phyloP scores from a whole-genome alignment of 1,140 invertebrate species.

The Steinernema khuongi region DNA sequence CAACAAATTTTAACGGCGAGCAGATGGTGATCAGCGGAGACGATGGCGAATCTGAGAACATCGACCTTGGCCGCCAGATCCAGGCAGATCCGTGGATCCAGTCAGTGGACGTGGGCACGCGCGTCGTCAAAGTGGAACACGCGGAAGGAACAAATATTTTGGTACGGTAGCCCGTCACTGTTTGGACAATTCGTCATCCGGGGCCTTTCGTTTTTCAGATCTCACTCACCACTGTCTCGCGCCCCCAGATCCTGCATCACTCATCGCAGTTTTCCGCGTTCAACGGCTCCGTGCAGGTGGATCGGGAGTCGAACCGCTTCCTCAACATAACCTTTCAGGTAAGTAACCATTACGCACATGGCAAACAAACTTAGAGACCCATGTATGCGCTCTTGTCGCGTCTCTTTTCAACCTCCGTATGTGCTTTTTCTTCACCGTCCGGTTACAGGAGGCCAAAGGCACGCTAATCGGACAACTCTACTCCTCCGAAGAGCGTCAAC shows the following conservation, averaged over 20 bases:
- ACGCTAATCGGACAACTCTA: conserved; percentile 46
- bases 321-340: conserved; percentile 49
- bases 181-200: not conserved
- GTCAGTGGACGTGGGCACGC: conserved; percentile 31
- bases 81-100: conserved; percentile 46
- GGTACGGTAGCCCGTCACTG: conserved; percentile 29
- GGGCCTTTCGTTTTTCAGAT: conserved; percentile 29
- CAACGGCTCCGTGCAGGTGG: conserved; percentile 44
- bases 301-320: conserved; percentile 47
- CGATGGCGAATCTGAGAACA: conserved; percentile 40
- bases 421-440: not conserved
- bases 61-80: conserved; percentile 42
- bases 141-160: conserved; percentile 42
- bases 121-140: conserved; percentile 44
- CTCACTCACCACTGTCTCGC: conserved; percentile 35
- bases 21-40: conserved; percentile 42
- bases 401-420: not conserved
- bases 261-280: conserved; percentile 42
- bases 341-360: conserved; percentile 17
- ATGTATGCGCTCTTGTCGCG: not conserved
- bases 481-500: conserved; percentile 31
- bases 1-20: conserved; percentile 46
- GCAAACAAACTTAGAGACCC: no score
- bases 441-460: conserved; percentile 40
- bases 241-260: conserved; percentile 41